Evolutionary conservation across 2,797 vertebrate genomes (phyloP).

Genomic region (Rhabdophis nuchalis): DNA sequence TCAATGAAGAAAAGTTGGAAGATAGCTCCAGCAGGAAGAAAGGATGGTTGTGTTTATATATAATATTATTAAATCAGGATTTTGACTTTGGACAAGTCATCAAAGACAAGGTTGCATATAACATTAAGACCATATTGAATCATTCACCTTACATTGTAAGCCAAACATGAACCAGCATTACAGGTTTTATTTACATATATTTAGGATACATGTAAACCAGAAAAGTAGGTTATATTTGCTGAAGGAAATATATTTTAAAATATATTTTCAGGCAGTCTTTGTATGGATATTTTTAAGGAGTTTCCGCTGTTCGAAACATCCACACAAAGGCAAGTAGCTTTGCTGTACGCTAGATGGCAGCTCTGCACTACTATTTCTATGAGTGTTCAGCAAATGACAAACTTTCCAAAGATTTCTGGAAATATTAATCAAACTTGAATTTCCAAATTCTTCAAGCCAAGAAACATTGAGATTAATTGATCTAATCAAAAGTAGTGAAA

Average conservation of each 20-base stretch:
- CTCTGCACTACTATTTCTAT: neutral
- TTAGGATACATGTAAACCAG: neutral
- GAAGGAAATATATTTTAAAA: neutral
- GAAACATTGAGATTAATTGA: neutral
- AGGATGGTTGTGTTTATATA: neutral
- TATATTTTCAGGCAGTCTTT: neutral
- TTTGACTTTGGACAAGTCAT: neutral
- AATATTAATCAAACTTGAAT: neutral
- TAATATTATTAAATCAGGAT: neutral
- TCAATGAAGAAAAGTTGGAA: neutral
- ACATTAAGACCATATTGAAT: neutral
- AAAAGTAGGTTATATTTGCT: neutral
- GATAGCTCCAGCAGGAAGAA: neutral
- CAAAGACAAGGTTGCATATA: neutral
- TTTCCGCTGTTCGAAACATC: neutral
- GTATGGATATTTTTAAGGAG: neutral
- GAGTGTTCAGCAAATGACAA: rapidly evolving
- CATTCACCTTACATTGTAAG: neutral
- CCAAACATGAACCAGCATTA: neutral
- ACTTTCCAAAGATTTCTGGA: rapidly evolving
- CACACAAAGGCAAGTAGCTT: rapidly evolving
- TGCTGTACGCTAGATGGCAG: constrained; percentile 56
- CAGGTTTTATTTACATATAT: too few species aligned
- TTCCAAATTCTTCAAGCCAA: neutral
- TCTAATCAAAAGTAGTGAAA: neutral